Percentiles rank a stretch among this genome's conserved stretches.
These are phyloP conservation scores for Trachops cirrhosus DNA, from an alignment of 2,797 vertebrate genomes.

Conservation along the genomic window DNA sequence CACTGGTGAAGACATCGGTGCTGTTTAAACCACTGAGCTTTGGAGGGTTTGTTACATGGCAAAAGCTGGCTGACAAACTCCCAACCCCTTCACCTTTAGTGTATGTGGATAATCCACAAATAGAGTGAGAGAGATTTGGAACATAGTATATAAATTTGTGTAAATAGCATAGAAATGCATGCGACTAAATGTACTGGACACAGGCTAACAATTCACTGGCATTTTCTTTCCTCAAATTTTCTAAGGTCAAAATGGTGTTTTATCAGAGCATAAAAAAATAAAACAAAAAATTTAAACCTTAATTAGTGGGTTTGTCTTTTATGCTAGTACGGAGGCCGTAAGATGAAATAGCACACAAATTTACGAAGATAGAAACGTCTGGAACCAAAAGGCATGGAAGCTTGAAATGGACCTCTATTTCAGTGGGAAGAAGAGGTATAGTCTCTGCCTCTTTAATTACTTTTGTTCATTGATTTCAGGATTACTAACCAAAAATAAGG, in stretches of 20 bases:
- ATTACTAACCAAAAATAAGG: neutral
- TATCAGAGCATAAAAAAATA: neutral
- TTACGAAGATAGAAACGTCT: neutral
- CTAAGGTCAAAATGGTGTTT: neutral
- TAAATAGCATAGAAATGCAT: neutral
- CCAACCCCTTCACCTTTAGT: neutral
- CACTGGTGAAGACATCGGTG: neutral
- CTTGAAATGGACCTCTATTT: neutral
- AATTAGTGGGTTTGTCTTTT: neutral
- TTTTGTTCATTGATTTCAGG: neutral
- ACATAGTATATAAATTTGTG: neutral
- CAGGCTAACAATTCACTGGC: neutral
- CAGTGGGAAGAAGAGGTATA: neutral
- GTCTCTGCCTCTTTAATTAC: neutral
- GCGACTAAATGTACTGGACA: neutral
- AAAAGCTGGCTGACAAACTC: neutral
- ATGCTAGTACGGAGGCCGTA: neutral
- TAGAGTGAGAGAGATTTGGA: neutral
- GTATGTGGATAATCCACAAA: neutral
- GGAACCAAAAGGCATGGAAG: neutral
- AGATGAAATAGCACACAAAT: neutral
- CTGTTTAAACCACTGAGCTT: neutral
- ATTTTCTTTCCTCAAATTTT: slow-evolving; percentile 4
- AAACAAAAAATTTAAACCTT: neutral
- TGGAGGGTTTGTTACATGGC: neutral